phyloP scores from a whole-genome alignment of 2,797 vertebrate genomes.

The Eupleurogrammus muticus region DNA sequence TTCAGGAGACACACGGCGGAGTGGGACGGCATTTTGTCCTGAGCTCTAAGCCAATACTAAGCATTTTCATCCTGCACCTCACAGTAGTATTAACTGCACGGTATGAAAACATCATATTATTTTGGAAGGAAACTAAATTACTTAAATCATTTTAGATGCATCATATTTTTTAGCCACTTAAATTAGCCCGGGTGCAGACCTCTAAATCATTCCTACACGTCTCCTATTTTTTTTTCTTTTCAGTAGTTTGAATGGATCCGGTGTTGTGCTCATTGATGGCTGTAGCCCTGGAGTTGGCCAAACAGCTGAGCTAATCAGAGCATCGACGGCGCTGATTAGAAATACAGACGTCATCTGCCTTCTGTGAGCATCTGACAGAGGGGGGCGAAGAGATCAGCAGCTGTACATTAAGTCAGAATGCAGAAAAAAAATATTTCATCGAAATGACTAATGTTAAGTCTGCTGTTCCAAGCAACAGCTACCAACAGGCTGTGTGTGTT shows the following conservation, averaged over 20 bases:
- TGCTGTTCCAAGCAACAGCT: background rate
- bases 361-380: too few relatives aligned
- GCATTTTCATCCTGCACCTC: background rate
- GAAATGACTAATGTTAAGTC: background rate
- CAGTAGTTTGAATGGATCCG: too few relatives aligned
- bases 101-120: background rate
- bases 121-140: background rate
- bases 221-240: too few relatives aligned
- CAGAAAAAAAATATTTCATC: too few relatives aligned
- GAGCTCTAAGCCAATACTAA: conserved; percentile 11
- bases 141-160: background rate
- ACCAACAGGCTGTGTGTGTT: background rate
- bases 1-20: conserved; percentile 18
- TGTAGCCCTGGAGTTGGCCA: background rate
- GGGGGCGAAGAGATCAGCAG: too few relatives aligned
- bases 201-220: too few relatives aligned
- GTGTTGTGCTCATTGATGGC: background rate
- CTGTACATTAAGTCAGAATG: too few relatives aligned
- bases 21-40: conserved; percentile 16
- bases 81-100: too few relatives aligned
- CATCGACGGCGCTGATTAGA: background rate
- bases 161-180: background rate
- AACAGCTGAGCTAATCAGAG: background rate
- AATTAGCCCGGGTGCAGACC: background rate
- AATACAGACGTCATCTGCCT: too few relatives aligned